Conservation (phyloP, 2,113 vertebrate genomes). For the Tichodroma muraria region DNA sequence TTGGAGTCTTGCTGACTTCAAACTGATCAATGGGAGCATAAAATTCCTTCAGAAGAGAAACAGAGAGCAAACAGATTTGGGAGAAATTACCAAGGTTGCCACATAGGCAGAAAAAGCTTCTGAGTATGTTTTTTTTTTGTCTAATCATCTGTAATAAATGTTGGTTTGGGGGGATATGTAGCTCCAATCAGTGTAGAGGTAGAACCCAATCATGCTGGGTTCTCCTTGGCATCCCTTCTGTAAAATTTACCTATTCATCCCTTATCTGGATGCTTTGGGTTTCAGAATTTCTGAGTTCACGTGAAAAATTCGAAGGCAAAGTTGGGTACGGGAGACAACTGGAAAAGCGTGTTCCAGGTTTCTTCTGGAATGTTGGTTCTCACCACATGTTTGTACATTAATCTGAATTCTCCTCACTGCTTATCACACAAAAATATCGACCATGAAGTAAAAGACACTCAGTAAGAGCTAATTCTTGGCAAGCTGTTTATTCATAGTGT, state of each 20-base stretch:
- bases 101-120: background rate
- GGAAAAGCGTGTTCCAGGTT: background rate
- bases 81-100: background rate
- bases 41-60: background rate
- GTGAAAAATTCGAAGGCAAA: background rate
- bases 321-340: background rate
- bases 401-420: background rate
- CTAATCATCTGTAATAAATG: background rate
- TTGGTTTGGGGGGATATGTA: background rate
- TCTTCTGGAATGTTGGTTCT: background rate
- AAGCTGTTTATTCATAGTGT: background rate
- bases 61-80: background rate
- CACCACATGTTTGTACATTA: background rate
- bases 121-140: background rate
- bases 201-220: background rate
- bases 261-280: background rate
- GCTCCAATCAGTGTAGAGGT: background rate
- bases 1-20: background rate
- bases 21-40: rapidly evolving
- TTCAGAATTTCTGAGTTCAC: background rate
- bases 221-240: background rate
- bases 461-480: background rate
- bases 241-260: background rate
- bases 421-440: background rate
- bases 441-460: background rate